Evolutionary conservation across 2,888 invertebrate species (phyloP).

Genomic region (Drosophila lutescens): DNA sequence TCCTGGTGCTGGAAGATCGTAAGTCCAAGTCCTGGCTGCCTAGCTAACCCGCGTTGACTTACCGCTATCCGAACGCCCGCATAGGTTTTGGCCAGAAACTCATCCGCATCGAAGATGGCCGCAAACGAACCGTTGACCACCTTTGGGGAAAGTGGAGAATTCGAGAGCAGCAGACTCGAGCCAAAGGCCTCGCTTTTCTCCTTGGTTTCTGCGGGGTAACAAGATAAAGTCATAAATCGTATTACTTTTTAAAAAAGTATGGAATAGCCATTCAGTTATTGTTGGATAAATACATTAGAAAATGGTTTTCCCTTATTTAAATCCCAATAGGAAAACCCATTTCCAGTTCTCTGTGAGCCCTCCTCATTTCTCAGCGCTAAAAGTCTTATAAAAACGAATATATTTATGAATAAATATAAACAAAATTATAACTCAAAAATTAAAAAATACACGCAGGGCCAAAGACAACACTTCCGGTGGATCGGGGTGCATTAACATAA

Average conservation of each 20-base stretch:
- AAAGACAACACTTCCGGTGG: constrained; percentile 10
- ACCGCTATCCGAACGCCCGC: constrained; percentile 84
- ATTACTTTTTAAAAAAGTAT: too few relatives aligned
- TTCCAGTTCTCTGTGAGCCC: too few relatives aligned
- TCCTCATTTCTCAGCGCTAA: neutral
- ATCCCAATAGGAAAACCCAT: neutral
- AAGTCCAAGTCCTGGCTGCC: neutral
- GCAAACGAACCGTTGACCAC: constrained; percentile 97
- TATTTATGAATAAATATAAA: constrained; percentile 1
- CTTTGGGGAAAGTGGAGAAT: constrained; percentile 98
- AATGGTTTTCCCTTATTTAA: too few relatives aligned
- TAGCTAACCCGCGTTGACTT: constrained; percentile 41
- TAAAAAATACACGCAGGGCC: neutral
- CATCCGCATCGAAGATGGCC: constrained; percentile 91
- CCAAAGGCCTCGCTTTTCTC: constrained; percentile 95
- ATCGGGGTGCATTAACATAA: constrained; percentile 56
- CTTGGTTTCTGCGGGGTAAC: constrained; percentile 88
- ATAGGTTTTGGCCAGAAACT: constrained; percentile 84
- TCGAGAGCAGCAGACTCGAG: constrained; percentile 95
- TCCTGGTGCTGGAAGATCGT: constrained; percentile 81
- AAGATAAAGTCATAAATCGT: too few relatives aligned
- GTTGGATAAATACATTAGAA: too few relatives aligned
- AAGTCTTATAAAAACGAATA: neutral
- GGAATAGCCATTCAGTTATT: too few relatives aligned
- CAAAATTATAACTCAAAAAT: neutral